Base-by-base conservation (phyloP, 2,113 vertebrate species). In the Felis catus region DNA sequence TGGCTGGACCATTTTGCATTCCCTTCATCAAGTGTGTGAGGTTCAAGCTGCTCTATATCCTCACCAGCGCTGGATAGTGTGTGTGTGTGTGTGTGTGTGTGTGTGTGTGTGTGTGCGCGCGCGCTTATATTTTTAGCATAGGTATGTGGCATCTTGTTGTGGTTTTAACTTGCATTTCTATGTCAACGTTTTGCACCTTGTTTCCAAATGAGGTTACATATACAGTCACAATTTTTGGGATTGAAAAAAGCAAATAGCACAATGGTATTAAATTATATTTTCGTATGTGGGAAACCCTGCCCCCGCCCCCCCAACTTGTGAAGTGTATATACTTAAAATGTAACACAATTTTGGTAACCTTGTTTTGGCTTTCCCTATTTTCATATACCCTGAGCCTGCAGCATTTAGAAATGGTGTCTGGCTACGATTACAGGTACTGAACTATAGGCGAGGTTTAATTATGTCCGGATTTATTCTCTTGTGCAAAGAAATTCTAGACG, bases 321-420 rank as follows among this genome's bases (percentile, higher is more conserved):
- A 91, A 94, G 89, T 89, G 53, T 88, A 33, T 63, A 33, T 89
- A 87, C 97, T 96, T 97, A 95, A 97, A 78, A 95, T 89, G 76
- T 53, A 94, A 91, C 82, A 88, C 53, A 79, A 55, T 79, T 91
- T 93, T 94, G 93, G 76, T 94, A 81, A 53, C 61, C 82, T 95
- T 89, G 76, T 93, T 92, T 96, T 96, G 89, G 78, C 93, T 91
- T 66, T 91, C 76, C 96, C 94, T 88, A 68, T 76, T 81, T 97
- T 94, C 78, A 84, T 83, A 79, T 83, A 68, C 51, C 55, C 90
- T 21, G 66, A 39, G 76, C 89, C 74, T 89, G 61, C 96, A 89
- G 92, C 53, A 89, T 89, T 96, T 93, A 81, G 71, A 73, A 93
- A 83, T 68, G 73, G 78, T 93, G n/a, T 89, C 73, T 96, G 76